A percentile compares a stretch with the other conserved stretches of the same genome.
Conservation (phyloP, 2,797 vertebrate genomes). For the Gallirallus australis region DNA sequence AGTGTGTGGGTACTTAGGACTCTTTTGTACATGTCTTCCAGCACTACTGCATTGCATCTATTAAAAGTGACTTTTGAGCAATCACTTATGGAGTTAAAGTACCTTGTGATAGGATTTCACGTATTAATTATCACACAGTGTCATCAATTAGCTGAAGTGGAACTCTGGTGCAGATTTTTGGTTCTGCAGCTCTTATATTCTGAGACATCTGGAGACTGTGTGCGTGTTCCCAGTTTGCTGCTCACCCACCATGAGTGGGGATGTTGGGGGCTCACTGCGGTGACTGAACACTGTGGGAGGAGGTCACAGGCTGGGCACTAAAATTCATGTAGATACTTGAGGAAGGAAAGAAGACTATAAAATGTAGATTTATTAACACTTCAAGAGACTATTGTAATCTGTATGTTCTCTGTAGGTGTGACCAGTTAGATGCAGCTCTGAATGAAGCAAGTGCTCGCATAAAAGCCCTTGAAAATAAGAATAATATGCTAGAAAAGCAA, state of each 20-base stretch:
- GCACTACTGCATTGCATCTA: not conserved
- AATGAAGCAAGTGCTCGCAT: conserved; percentile 84
- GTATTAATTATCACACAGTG: not conserved
- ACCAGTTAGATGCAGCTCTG: conserved; percentile 86
- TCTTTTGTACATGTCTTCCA: not conserved
- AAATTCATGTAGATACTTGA: not conserved
- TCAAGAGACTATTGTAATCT: not conserved
- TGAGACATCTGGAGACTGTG: not conserved
- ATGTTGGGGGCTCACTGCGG: rapidly evolving
- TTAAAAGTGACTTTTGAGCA: not conserved
- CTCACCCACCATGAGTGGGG: not conserved
- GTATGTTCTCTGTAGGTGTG: conserved; percentile 80
- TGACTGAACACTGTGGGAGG: not conserved
- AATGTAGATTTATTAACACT: not conserved
- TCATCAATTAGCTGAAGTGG: not conserved
- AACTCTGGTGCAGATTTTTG: not conserved
- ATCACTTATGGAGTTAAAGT: not conserved
- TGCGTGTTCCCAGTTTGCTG: not conserved
- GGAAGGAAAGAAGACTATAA: not conserved
- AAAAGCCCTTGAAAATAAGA: conserved; percentile 89
- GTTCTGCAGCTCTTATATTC: not conserved
- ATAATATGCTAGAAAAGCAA: conserved; percentile 87
- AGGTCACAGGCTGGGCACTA: not conserved
- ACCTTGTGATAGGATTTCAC: not conserved
- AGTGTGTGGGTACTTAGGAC: not conserved